Conservation (phyloP, 2,113 vertebrate genomes). For the Siniperca knerii region DNA sequence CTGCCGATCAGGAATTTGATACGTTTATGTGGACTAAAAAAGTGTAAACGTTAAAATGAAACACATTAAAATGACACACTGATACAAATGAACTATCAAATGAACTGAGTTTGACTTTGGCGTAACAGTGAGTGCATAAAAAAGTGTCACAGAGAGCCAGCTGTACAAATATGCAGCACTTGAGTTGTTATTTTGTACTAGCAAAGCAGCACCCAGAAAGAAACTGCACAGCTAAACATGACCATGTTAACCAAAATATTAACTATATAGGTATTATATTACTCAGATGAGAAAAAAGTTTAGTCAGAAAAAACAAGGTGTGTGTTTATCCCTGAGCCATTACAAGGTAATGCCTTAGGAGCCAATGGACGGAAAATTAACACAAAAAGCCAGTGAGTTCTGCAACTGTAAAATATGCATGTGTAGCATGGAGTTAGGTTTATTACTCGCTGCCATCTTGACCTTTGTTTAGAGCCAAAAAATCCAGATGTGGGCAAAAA, state of each 20-base stretch:
- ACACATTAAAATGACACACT: not conserved
- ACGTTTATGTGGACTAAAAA: not conserved
- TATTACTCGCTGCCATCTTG: not conserved
- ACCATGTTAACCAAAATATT: too few species aligned
- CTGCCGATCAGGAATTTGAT: conserved; percentile 21
- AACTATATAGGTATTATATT: not conserved
- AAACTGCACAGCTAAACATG: not conserved
- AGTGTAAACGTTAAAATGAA: conserved; percentile 9
- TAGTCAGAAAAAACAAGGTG: not conserved
- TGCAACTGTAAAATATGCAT: not conserved
- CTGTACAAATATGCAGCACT: not conserved
- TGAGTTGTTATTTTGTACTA: not conserved
- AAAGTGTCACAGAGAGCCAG: not conserved
- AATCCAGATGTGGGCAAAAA: not conserved
- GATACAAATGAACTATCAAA: not conserved
- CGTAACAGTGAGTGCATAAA: not conserved
- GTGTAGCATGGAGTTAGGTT: not conserved
- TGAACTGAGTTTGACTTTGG: conserved; percentile 9
- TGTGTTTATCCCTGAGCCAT: not conserved
- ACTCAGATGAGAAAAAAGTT: not conserved
- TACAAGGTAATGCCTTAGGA: not conserved
- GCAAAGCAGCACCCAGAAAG: not conserved
- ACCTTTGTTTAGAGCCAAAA: not conserved
- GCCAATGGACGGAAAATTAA: not conserved
- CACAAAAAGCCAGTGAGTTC: too few species aligned